These are phyloP conservation scores for Arenaria interpres DNA, from an alignment of 2,113 vertebrate species.

Conservation along the genomic window DNA sequence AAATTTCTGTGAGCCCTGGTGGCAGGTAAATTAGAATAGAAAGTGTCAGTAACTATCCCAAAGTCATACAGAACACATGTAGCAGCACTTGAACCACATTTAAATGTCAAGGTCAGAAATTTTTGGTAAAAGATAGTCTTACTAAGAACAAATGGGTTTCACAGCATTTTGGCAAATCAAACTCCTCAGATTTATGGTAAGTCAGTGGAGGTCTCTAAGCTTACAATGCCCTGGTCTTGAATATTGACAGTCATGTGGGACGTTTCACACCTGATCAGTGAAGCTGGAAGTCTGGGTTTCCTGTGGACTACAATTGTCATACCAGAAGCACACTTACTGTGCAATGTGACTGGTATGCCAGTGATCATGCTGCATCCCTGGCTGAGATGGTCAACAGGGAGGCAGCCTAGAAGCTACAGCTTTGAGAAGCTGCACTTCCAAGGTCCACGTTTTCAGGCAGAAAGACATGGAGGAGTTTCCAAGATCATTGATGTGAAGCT, in stretches of 20 bases:
- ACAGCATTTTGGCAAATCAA: background rate
- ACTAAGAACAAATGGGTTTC: background rate
- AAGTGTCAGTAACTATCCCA: background rate
- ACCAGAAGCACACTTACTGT: background rate
- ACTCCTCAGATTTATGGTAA: background rate
- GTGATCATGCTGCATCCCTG: background rate
- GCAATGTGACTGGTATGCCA: background rate
- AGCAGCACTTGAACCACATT: background rate
- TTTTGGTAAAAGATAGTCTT: background rate
- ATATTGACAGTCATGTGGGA: accelerated
- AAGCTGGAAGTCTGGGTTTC: background rate
- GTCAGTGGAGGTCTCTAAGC: background rate
- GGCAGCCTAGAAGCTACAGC: background rate
- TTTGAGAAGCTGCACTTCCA: background rate
- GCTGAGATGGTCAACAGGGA: background rate
- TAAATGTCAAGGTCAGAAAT: background rate
- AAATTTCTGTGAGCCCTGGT: background rate
- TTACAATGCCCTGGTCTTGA: background rate
- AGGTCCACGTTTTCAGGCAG: background rate
- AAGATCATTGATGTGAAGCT: background rate
- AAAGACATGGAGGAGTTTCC: background rate
- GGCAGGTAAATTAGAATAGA: background rate
- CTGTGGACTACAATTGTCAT: accelerated
- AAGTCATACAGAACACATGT: background rate
- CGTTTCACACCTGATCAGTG: background rate